Evolutionary conservation across 2,888 invertebrate genomes (phyloP), one percentile per base, ranked within the genome.

Genomic region (Lasioglossum vierecki): DNA sequence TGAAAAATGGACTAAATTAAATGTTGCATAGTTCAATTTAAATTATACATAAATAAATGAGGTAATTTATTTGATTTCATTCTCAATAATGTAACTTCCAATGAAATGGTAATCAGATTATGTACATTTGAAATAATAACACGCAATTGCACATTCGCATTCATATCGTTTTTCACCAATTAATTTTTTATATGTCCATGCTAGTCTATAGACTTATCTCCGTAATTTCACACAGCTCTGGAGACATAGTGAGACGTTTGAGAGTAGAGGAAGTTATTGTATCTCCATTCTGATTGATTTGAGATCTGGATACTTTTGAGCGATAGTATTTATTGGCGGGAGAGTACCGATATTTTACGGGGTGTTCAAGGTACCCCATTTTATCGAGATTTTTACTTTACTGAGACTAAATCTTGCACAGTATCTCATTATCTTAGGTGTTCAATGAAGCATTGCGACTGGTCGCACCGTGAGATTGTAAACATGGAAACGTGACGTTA

Each of bases 1-100:
- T 95, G 97, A 97, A 95, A 97, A 96, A 93, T 98, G 98, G 98
- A 98, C 98, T 30, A 95, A 95, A 86, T 85, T 95, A 75, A 86
- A 89, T 83, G 1, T n/a, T 68, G 26, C 53, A 30, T 84, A 85
- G 81, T 79, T 22, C 72, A 53, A 70, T 13, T 41, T 70, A n/a
- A 41, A 41, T 70, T 41, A 39, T 13, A 41, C 4, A 13, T 41
- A 41, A 70, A 70, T 41, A 41, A 41, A 41, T 63, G 8, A 35
- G 30, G 18, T 35, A 63, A 63, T 63, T 30, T 35, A 63, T 18
- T 35, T 63, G 2, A 35, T 30, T 63, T 63, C 30, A 18, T 30
- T 5, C 63, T 63, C 30, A 30, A 15, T 63, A 15, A 30, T 30
- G 8, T 2, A 63, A 63, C 18, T 26, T 18, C 0, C 63, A 30